A percentile compares a stretch with the other conserved stretches of the same genome.
Evolutionary conservation across 2,888 invertebrate species (phyloP).

Genomic region (Tinea trinotella): DNA sequence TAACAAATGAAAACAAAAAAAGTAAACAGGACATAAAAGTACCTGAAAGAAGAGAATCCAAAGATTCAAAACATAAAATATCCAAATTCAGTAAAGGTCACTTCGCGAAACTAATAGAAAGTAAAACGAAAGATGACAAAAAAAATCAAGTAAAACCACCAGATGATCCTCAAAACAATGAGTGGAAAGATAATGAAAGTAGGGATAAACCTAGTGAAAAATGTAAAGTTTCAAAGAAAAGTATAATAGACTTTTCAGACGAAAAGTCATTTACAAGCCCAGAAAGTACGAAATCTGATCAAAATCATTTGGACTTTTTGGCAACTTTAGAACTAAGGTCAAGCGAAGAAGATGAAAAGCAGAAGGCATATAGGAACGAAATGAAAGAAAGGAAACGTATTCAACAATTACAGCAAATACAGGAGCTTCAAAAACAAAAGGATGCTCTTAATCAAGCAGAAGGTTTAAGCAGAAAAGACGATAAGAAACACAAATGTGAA

Average conservation of each 20-base stretch:
- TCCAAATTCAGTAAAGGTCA: constrained; percentile 74
- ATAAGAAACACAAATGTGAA: constrained; percentile 52
- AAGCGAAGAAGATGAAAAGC: constrained; percentile 73
- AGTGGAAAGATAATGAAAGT: constrained; percentile 41
- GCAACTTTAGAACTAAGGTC: constrained; percentile 71
- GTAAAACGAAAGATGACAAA: constrained; percentile 74
- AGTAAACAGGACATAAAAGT: constrained; percentile 70
- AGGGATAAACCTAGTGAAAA: constrained; percentile 32
- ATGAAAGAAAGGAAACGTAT: constrained; percentile 71
- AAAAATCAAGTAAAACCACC: constrained; percentile 66
- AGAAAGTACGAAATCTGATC: constrained; percentile 33
- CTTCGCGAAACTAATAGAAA: constrained; percentile 71
- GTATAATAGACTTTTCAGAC: constrained; percentile 31
- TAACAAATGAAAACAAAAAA: constrained; percentile 75
- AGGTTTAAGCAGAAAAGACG: constrained; percentile 52
- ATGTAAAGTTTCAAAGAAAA: constrained; percentile 40
- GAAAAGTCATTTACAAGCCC: constrained; percentile 19
- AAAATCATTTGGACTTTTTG: constrained; percentile 73
- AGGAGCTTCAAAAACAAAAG: constrained; percentile 64
- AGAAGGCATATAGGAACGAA: constrained; percentile 67
- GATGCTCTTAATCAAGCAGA: constrained; percentile 57
- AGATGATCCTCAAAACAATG: constrained; percentile 48
- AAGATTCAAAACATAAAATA: constrained; percentile 72
- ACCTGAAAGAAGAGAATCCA: constrained; percentile 78
- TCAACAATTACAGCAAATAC: constrained; percentile 63